phyloP scores from a whole-genome alignment of 2,797 vertebrate species.

The Aplochiton taeniatus region DNA sequence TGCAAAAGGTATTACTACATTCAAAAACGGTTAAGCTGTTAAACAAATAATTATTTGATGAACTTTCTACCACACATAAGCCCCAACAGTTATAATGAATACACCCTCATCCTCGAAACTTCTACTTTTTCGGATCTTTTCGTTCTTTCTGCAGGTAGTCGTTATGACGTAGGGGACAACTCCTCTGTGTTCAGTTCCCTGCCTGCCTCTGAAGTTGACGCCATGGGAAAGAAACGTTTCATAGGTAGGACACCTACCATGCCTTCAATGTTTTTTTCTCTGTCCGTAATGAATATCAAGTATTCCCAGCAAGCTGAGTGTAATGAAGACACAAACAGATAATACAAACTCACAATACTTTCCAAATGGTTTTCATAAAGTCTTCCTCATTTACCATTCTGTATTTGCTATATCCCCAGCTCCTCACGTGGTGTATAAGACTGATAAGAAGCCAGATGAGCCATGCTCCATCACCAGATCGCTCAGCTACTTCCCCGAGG shows the following conservation, averaged over 20 bases:
- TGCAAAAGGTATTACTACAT: too few species aligned
- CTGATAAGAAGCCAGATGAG: conserved; percentile 84
- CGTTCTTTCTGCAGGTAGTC: conserved; percentile 52
- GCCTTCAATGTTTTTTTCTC: not conserved
- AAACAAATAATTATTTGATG: too few species aligned
- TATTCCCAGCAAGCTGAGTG: too few species aligned
- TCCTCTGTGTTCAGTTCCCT: conserved; percentile 85
- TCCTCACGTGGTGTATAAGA: conserved; percentile 90
- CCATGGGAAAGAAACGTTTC: conserved; percentile 87
- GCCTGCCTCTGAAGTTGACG: conserved; percentile 88
- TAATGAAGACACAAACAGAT: not conserved
- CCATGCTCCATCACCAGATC: conserved; percentile 96
- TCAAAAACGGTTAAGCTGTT: too few species aligned
- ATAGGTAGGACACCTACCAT: conserved; percentile 73
- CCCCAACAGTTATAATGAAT: too few species aligned
- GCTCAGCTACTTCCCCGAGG: conserved; percentile 85
- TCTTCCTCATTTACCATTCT: not conserved
- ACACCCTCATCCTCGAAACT: too few species aligned
- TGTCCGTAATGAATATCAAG: not conserved
- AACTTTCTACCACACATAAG: too few species aligned
- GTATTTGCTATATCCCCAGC: conserved; percentile 63
- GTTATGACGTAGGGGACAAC: conserved; percentile 76
- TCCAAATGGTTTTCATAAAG: not conserved
- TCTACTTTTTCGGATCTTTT: too few species aligned
- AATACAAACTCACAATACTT: not conserved